Evolutionary conservation across 2,113 vertebrate species (phyloP).

Genomic region (Elgaria multicarinata): DNA sequence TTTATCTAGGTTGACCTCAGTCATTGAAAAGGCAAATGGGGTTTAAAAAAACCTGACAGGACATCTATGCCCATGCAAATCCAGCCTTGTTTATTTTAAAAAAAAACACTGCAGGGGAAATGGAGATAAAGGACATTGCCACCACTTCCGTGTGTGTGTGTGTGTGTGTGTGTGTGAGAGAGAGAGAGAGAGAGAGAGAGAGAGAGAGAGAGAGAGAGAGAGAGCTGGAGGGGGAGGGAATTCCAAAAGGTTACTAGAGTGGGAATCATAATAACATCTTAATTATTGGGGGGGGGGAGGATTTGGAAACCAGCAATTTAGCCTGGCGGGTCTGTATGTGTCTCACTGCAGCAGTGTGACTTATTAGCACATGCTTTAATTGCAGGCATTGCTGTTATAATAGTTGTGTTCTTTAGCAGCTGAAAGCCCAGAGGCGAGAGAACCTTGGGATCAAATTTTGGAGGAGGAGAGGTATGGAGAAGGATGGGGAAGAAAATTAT

Average conservation of each 20-base stretch:
- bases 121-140: neutral
- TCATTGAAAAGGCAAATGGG: neutral
- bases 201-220: no score
- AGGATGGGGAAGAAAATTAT: neutral
- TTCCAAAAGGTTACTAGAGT: slow-evolving; percentile 15
- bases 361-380: slow-evolving; percentile 30
- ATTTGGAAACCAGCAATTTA: neutral
- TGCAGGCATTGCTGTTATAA: slow-evolving; percentile 9
- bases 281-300: neutral
- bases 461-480: neutral
- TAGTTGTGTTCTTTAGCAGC: slow-evolving; percentile 3
- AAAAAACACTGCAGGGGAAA: neutral
- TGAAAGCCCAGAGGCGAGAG: neutral
- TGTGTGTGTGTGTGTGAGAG: neutral
- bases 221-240: neutral
- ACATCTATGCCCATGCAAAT: neutral
- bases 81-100: neutral
- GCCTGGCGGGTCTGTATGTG: neutral
- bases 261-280: neutral
- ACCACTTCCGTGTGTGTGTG: neutral
- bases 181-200: no score
- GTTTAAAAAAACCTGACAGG: neutral
- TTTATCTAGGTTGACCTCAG: neutral
- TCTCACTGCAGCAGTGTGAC: slow-evolving; percentile 20
- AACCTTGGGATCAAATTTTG: neutral